These are phyloP conservation scores for Acanthornis magna DNA, from an alignment of 2,797 vertebrate genomes.

Conservation along the genomic window DNA sequence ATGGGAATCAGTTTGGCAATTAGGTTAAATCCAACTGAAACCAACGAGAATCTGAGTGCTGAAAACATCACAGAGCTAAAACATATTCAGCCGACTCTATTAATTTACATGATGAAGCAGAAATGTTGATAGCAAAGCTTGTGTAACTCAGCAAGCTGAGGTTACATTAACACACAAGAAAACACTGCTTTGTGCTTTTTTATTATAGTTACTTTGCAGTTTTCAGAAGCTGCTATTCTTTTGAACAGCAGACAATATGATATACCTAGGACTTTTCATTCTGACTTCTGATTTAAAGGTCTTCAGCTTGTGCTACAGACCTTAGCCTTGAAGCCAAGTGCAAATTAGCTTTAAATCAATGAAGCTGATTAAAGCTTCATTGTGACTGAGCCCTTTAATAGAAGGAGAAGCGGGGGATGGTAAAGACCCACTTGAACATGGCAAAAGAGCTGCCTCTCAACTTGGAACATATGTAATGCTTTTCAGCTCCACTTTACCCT, in stretches of 20 bases:
- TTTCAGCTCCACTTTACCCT: slow-evolving; percentile 71
- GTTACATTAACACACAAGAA: slow-evolving; percentile 68
- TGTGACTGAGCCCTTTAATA: slow-evolving; percentile 75
- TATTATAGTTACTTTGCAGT: slow-evolving; percentile 71
- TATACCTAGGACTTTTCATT: slow-evolving; percentile 77
- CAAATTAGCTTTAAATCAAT: slow-evolving; percentile 86
- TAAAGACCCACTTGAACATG: slow-evolving; percentile 76
- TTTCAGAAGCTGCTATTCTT: slow-evolving; percentile 71
- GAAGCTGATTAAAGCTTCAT: slow-evolving; percentile 83
- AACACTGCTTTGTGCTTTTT: slow-evolving; percentile 68
- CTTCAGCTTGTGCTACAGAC: slow-evolving; percentile 77
- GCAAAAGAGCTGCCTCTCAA: slow-evolving; percentile 77
- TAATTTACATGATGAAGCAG: slow-evolving; percentile 71
- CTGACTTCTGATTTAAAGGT: slow-evolving; percentile 77
- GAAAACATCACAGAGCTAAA: slow-evolving; percentile 66
- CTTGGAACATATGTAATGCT: slow-evolving; percentile 79
- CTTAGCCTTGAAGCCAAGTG: slow-evolving; percentile 82
- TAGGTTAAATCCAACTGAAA: slow-evolving; percentile 75
- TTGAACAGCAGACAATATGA: slow-evolving; percentile 71
- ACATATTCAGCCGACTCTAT: slow-evolving; percentile 55
- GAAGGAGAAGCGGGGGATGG: slow-evolving; percentile 44
- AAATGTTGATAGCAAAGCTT: slow-evolving; percentile 59
- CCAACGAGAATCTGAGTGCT: slow-evolving; percentile 63
- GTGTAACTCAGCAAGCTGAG: slow-evolving; percentile 49
- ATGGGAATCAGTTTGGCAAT: slow-evolving; percentile 74